phyloP scores from a whole-genome alignment of 2,888 invertebrate species.

The Callyntrura sp. region DNA sequence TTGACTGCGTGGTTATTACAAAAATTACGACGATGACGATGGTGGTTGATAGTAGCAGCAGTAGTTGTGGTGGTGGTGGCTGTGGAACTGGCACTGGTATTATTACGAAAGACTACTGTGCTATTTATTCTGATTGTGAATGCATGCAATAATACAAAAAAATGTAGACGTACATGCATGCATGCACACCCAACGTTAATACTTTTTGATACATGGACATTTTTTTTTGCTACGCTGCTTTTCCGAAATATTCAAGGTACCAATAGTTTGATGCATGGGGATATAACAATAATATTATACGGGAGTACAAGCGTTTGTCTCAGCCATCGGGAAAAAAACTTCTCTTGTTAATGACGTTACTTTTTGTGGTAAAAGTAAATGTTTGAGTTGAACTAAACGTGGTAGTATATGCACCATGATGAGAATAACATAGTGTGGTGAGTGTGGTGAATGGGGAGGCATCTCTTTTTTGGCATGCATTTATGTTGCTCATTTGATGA shows the following conservation, averaged over 20 bases:
- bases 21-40: slow-evolving; percentile 13
- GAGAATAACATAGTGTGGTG: slow-evolving; percentile 4
- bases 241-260: neutral
- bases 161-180: neutral
- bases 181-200: neutral
- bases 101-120: neutral
- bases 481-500: slow-evolving; percentile 25
- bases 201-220: neutral
- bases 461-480: slow-evolving; percentile 40
- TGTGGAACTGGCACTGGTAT: slow-evolving; percentile 46
- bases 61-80: neutral
- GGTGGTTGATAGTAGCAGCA: neutral
- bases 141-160: slow-evolving; percentile 57
- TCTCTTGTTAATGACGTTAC: slow-evolving; percentile 35
- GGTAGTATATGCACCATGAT: neutral
- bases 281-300: neutral
- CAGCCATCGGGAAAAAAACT: slow-evolving; percentile 11
- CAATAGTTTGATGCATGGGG: neutral
- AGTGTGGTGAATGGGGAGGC: neutral
- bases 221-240: neutral
- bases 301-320: neutral
- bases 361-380: slow-evolving; percentile 43
- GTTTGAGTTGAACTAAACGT: slow-evolving; percentile 26
- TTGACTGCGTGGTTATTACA: slow-evolving; percentile 34
- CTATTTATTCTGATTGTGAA: slow-evolving; percentile 33